Evolutionary conservation across 1,140 invertebrate genomes (phyloP).

Genomic region (Plectrocnemia conspersa): DNA sequence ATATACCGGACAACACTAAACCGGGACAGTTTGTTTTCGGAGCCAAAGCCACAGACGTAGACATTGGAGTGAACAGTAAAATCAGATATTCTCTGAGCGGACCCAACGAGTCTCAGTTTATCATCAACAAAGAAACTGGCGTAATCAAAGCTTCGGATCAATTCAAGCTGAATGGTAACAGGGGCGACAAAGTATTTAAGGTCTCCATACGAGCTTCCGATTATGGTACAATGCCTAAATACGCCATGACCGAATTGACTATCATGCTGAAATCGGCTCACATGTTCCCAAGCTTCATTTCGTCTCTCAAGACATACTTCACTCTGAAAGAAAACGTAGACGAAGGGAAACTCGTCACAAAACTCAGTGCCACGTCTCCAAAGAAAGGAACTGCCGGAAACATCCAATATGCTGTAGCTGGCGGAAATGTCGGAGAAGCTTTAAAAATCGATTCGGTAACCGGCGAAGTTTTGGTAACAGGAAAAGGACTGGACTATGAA

Average conservation of each 20-base stretch:
- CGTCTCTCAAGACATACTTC: constrained; percentile 65
- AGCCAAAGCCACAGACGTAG: constrained; percentile 73
- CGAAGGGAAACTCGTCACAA: constrained; percentile 67
- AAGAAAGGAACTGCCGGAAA: constrained; percentile 64
- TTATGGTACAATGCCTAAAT: constrained; percentile 58
- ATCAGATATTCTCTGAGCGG: constrained; percentile 75
- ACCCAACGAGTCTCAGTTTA: constrained; percentile 70
- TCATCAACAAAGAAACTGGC: constrained; percentile 72
- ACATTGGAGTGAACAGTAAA: constrained; percentile 73
- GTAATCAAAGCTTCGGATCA: constrained; percentile 71
- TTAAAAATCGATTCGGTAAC: constrained; percentile 73
- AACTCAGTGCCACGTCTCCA: constrained; percentile 65
- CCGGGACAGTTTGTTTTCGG: constrained; percentile 83
- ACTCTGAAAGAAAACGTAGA: constrained; percentile 73
- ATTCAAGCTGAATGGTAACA: constrained; percentile 40
- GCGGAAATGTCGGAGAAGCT: constrained; percentile 84
- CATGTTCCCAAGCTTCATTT: constrained; percentile 69
- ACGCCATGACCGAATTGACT: constrained; percentile 62
- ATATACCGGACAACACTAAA: constrained; percentile 71
- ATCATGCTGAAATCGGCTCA: constrained; percentile 66
- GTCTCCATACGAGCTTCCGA: constrained; percentile 71
- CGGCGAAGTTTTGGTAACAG: constrained; percentile 73
- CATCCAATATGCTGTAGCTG: constrained; percentile 79
- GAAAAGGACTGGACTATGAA: constrained; percentile 84
- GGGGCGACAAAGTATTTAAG: constrained; percentile 58